Base-by-base conservation (phyloP, 2,888 invertebrate genomes). In the Campoplex nolae region DNA sequence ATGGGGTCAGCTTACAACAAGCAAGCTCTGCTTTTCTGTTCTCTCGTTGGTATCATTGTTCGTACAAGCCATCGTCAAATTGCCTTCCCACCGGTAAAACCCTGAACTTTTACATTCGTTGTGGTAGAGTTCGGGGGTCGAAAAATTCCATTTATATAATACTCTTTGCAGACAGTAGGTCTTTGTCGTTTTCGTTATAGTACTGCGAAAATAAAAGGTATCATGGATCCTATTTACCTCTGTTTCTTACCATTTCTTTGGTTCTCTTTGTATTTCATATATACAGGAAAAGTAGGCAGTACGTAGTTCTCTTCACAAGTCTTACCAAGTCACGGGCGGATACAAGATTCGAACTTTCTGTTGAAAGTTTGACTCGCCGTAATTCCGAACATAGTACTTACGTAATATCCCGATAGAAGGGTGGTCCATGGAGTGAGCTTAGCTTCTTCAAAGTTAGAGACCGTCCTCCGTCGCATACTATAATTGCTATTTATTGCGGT, bases 401-500 rank as follows among this genome's bases (percentile, higher is more conserved):
- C 54, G 68, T 82, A 84, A 82, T 87, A 75, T 83, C 56, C 67
- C 62, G 67, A 67, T 54, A 58, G 51, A 62, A 51, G 86, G 32
- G 38, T 73, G 42, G 70, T 84, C 77, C 35, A 62, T 48, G 48
- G 76, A 85, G 87, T 70, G 48, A 71, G 80, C 76, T 80, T 65
- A 35, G 73, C 58, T 51, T 51, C 81, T 23, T 58, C 70, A 65
- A 87, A 82, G 78, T 79, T 82, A 54, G 48, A 56, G 78, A 71
- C 79, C 83, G 78, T 89, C 83, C 88, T 88, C 78, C 88, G 79
- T 89, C 86, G 82, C 87, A 85, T 80, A 85, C 84, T 86, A 88
- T 92, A 92, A 92, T 92, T 92, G 91, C 88, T 91, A 90, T 92
- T 91, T 91, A 92, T 92, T 92, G 89, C 90, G 79, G 85, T 83